Conservation (phyloP, 1,140 invertebrate genomes). For the Dysdera silvatica region DNA sequence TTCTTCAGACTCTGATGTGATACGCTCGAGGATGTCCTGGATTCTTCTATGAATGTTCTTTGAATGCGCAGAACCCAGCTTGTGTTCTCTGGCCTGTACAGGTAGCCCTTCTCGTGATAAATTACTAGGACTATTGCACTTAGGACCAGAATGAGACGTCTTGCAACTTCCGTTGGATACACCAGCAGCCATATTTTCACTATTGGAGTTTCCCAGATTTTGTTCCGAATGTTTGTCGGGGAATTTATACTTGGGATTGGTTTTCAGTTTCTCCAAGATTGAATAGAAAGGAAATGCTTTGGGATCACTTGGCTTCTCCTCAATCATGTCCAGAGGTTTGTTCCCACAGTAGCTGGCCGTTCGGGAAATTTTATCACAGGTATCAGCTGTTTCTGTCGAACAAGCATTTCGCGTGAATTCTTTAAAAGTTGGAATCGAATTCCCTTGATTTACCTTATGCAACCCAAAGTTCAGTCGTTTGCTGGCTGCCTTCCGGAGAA, state of each 20-base stretch:
- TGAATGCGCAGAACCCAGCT: neutral
- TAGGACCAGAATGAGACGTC: neutral
- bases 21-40: conserved; percentile 24
- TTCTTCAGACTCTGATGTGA: conserved; percentile 24
- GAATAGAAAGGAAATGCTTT: conserved; percentile 20
- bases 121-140: neutral
- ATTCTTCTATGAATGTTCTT: conserved; percentile 26
- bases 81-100: neutral
- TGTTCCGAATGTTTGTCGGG: conserved; percentile 6
- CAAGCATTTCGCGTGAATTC: too few species aligned
- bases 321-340: too few species aligned
- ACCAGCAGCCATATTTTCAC: neutral
- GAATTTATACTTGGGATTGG: conserved; percentile 17
- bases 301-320: too few species aligned
- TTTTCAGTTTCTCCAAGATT: conserved; percentile 19
- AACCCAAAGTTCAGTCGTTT: too few species aligned
- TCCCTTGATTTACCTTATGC: too few species aligned
- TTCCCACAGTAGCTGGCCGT: too few species aligned
- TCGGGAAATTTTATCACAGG: too few species aligned
- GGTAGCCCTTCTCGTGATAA: neutral
- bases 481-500: too few species aligned
- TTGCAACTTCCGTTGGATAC: neutral
- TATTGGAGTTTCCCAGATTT: neutral
- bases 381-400: too few species aligned
- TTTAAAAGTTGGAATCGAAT: too few species aligned